Conservation (phyloP, 2,888 invertebrate species). For the Lysandra bellargus region DNA sequence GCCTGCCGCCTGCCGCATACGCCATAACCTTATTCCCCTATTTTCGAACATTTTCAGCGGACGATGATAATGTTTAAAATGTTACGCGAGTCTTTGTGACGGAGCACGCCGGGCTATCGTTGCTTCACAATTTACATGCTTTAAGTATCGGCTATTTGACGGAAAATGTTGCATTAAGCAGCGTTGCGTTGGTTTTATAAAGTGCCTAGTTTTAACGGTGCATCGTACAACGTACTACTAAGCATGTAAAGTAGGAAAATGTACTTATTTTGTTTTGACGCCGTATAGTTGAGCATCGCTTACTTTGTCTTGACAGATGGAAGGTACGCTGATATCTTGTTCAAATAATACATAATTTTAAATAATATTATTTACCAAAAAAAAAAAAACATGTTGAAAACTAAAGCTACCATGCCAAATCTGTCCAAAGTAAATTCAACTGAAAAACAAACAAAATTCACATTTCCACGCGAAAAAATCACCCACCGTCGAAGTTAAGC, state of each 20-base stretch:
- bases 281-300: too few species aligned
- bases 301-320: too few species aligned
- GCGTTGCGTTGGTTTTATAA: not conserved
- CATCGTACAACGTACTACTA: not conserved
- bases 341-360: too few species aligned
- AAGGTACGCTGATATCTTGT: too few species aligned
- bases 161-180: not conserved
- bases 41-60: not conserved
- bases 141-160: conserved; percentile 1
- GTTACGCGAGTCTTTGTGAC: not conserved
- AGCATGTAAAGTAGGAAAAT: not conserved
- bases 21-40: conserved; percentile 5
- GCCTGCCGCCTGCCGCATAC: conserved; percentile 42
- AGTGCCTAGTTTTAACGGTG: not conserved
- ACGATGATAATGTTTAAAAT: not conserved
- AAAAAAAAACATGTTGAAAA: too few species aligned
- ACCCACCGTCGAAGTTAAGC: conserved; percentile 26
- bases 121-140: not conserved
- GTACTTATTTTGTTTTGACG: not conserved
- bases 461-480: conserved; percentile 13
- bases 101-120: not conserved
- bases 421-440: not conserved
- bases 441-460: not conserved
- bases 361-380: too few species aligned
- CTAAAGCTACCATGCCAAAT: not conserved